Evolutionary conservation across 2,797 vertebrate species (phyloP).

Genomic region (Sebastes matsubarae): DNA sequence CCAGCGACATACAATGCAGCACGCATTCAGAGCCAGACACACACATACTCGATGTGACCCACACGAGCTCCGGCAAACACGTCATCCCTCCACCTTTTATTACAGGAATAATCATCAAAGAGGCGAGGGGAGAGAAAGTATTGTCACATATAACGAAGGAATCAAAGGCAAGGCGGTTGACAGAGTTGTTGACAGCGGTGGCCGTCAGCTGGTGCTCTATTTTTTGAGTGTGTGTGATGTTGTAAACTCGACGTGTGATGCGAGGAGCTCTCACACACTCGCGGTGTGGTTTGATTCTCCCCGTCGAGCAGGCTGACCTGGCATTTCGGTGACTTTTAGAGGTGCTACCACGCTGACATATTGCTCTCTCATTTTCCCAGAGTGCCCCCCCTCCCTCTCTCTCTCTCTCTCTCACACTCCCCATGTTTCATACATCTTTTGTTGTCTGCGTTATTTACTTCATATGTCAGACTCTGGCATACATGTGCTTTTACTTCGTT

Average conservation of each 20-base stretch:
- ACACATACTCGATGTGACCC: not conserved
- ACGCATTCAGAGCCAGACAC: constrained; percentile 1
- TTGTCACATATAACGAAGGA: constrained; percentile 29
- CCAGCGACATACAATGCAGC: constrained; percentile 29
- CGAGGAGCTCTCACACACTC: constrained; percentile 59
- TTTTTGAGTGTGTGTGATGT: constrained; percentile 31
- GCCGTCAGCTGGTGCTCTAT: constrained; percentile 7
- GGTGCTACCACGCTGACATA: constrained; percentile 80
- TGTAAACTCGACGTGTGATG: constrained; percentile 53
- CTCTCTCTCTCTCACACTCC: constrained; percentile 4
- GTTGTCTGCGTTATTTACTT: constrained; percentile 31
- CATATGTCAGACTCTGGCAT: not conserved
- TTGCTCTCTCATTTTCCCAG: constrained; percentile 69
- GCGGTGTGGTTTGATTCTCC: constrained; percentile 66
- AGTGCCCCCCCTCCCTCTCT: not conserved
- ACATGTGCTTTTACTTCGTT: not conserved
- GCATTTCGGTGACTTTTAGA: constrained; percentile 88
- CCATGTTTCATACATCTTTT: constrained; percentile 23
- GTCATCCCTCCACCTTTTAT: constrained; percentile 60
- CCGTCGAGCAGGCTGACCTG: constrained; percentile 80
- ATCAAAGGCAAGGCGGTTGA: constrained; percentile 30
- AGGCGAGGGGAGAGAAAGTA: not conserved
- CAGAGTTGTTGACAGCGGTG: not conserved
- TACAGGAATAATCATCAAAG: constrained; percentile 63
- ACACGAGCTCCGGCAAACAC: constrained; percentile 9